These are phyloP conservation scores for Python bivittatus DNA, from an alignment of 2,113 vertebrate species.

Conservation along the genomic window DNA sequence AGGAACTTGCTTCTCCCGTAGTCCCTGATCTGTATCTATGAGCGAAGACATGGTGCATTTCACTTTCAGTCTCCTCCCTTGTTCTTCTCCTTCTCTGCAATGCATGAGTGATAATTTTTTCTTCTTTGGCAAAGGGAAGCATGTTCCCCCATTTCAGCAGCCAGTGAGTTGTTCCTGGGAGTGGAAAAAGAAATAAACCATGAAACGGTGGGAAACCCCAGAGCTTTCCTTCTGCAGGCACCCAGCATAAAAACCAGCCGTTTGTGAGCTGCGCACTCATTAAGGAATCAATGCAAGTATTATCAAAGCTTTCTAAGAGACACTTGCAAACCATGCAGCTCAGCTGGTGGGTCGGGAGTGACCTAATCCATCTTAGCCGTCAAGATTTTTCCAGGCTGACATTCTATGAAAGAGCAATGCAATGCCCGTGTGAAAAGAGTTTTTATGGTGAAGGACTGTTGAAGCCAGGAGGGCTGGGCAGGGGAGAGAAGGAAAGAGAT, in stretches of 20 bases:
- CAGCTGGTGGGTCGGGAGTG: constrained; percentile 36
- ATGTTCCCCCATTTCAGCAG: constrained; percentile 40
- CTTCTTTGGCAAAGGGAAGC: constrained; percentile 35
- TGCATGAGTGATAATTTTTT: not conserved
- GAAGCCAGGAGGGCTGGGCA: not conserved
- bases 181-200: constrained; percentile 59
- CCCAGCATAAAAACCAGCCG: constrained; percentile 45
- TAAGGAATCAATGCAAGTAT: constrained; percentile 57
- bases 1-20: not conserved
- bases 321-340: constrained; percentile 49
- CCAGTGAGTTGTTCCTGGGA: constrained; percentile 55
- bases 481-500: too few species aligned
- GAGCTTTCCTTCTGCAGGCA: constrained; percentile 52
- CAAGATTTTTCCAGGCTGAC: constrained; percentile 51
- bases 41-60: not conserved
- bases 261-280: constrained; percentile 62
- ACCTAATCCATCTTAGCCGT: constrained; percentile 45
- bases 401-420: constrained; percentile 23
- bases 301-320: constrained; percentile 39
- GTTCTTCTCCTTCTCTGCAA: not conserved
- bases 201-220: constrained; percentile 53
- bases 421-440: not conserved
- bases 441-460: not conserved
- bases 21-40: not conserved
- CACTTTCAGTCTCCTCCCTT: not conserved